Evolutionary conservation across 2,113 vertebrate genomes (phyloP).

Genomic region (Mungos mungo): DNA sequence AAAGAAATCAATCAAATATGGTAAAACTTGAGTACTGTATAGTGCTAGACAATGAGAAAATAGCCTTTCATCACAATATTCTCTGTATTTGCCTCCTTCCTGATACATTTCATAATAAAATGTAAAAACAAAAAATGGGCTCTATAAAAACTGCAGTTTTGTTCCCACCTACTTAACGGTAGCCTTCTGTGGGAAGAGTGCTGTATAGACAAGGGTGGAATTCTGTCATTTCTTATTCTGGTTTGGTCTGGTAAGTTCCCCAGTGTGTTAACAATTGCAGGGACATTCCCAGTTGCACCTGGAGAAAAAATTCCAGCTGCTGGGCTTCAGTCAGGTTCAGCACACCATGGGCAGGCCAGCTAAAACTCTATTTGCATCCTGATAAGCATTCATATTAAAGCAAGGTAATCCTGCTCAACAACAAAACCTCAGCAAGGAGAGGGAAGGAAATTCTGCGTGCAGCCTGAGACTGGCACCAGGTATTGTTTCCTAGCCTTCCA

Average conservation of each 20-base stretch:
- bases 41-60: neutral
- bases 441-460: neutral
- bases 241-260: neutral
- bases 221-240: neutral
- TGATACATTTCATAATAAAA: slow-evolving; percentile 3
- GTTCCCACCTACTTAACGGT: neutral
- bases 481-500: neutral
- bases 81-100: neutral
- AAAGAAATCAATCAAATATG: neutral
- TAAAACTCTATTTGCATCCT: neutral
- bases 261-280: neutral
- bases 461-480: neutral
- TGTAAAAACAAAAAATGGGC: neutral
- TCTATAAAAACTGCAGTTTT: neutral
- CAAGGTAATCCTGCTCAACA: neutral
- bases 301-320: neutral
- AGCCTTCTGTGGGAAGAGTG: neutral
- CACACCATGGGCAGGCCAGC: neutral
- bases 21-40: neutral
- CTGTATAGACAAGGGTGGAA: neutral
- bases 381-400: neutral
- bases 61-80: neutral
- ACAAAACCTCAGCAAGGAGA: neutral
- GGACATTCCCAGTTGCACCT: neutral
- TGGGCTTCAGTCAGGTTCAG: neutral